Percentiles rank a stretch among this genome's conserved stretches.
Conservation (phyloP, 2,888 invertebrate species). For the Octonoba sinensis region DNA sequence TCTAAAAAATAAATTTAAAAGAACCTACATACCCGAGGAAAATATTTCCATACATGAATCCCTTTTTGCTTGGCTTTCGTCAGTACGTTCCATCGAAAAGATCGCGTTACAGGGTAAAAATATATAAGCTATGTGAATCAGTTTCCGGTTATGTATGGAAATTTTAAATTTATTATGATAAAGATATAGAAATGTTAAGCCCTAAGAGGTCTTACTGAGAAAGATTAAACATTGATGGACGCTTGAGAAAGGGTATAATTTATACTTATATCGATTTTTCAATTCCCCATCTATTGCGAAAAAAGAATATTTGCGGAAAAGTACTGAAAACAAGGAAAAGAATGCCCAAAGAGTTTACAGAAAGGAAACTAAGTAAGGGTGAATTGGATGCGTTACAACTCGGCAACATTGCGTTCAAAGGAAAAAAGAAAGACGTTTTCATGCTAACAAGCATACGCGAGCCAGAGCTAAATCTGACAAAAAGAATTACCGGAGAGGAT, state of each 20-base stretch:
- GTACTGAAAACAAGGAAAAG: constrained; percentile 16
- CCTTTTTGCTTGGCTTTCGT: constrained; percentile 3
- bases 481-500: constrained; percentile 14
- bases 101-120: constrained; percentile 5
- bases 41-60: neutral
- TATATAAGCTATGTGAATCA: constrained; percentile 7
- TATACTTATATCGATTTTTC: constrained; percentile 10
- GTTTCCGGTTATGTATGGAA: neutral
- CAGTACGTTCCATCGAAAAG: no score
- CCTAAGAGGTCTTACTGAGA: constrained; percentile 1
- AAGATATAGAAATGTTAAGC: constrained; percentile 20
- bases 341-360: constrained; percentile 17
- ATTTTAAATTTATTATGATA: constrained; percentile 16
- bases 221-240: constrained; percentile 5
- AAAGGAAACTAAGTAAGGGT: constrained; percentile 8
- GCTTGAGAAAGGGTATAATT: neutral
- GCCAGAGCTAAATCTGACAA: constrained; percentile 23
- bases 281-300: constrained; percentile 11
- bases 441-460: constrained; percentile 5
- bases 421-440: constrained; percentile 5
- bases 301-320: constrained; percentile 13
- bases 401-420: constrained; percentile 1
- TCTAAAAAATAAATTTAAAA: constrained; percentile 3
- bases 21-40: neutral
- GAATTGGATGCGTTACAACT: constrained; percentile 9